phyloP scores from a whole-genome alignment of 37 sponge, comb jelly and placozoan genomes.

The Halichondria panicea region DNA sequence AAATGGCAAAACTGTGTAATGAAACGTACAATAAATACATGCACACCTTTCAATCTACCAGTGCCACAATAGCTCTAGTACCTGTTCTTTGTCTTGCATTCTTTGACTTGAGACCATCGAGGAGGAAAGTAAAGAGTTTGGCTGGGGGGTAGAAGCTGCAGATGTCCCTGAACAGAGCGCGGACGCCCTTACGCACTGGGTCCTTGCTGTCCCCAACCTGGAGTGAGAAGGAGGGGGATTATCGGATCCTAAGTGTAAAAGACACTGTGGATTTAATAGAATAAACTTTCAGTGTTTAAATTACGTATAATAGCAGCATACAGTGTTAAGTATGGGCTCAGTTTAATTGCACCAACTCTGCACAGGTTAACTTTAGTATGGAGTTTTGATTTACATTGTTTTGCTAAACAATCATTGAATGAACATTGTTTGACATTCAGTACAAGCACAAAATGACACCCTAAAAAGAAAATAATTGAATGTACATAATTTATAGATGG shows the following conservation, averaged over 20 bases:
- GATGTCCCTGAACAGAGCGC: conserved; percentile 68
- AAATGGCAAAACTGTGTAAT: no score
- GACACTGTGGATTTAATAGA: no score
- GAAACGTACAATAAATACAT: no score
- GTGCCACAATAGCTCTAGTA: no score
- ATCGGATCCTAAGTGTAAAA: no score
- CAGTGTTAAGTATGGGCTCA: neutral
- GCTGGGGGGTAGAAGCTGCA: conserved; percentile 84
- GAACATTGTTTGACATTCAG: no score
- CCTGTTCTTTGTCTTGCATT: conserved; percentile 83
- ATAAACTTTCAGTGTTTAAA: no score
- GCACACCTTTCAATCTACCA: no score
- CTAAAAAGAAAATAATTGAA: no score
- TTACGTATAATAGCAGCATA: no score
- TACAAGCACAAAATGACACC: no score
- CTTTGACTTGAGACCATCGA: conserved; percentile 88
- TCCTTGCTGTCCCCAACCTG: conserved; percentile 93
- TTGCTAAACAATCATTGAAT: no score
- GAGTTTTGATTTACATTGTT: neutral
- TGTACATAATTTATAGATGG: neutral
- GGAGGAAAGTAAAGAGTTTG: conserved; percentile 71
- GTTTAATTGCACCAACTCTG: neutral
- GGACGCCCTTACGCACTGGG: conserved; percentile 84
- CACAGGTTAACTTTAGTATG: neutral
- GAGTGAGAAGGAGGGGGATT: neutral